phyloP scores from a whole-genome alignment of 2,113 vertebrate genomes.

The Raja brachyura region DNA sequence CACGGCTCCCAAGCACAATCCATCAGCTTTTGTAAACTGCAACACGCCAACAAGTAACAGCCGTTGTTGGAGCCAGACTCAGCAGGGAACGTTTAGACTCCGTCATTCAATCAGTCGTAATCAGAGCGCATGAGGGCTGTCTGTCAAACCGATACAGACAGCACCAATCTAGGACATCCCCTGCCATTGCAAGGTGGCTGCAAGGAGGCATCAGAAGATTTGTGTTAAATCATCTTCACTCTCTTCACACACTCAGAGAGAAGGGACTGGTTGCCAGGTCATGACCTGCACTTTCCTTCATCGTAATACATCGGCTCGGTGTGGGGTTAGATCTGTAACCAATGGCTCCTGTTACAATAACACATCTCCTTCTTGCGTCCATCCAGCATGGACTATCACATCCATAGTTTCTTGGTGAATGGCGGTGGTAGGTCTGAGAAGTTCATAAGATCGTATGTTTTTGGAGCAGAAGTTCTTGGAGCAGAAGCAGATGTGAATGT shows the following conservation, averaged over 20 bases:
- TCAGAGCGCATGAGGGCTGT: constrained; percentile 48
- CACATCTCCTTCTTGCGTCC: not conserved
- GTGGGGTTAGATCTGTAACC: not conserved
- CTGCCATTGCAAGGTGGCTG: not conserved
- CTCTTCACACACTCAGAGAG: not conserved
- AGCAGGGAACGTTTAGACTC: constrained; percentile 45
- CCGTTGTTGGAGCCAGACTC: constrained; percentile 36
- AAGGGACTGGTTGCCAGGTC: not conserved
- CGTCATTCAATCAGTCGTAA: constrained; percentile 49
- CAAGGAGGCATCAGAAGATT: not conserved
- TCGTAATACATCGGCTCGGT: not conserved
- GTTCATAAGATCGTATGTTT: no score
- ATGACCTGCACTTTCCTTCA: not conserved
- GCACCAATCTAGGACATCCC: not conserved
- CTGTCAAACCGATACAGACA: constrained; percentile 41
- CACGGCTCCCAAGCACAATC: not conserved
- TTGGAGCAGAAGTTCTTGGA: no score
- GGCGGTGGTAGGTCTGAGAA: no score
- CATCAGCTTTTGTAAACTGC: not conserved
- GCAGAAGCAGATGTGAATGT: no score
- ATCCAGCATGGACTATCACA: no score
- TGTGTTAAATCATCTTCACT: not conserved
- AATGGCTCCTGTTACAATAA: not conserved
- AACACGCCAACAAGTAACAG: not conserved
- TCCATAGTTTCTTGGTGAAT: no score